Evolutionary conservation across 1,140 invertebrate species (phyloP).

Genomic region (Branchinecta lindahli): DNA sequence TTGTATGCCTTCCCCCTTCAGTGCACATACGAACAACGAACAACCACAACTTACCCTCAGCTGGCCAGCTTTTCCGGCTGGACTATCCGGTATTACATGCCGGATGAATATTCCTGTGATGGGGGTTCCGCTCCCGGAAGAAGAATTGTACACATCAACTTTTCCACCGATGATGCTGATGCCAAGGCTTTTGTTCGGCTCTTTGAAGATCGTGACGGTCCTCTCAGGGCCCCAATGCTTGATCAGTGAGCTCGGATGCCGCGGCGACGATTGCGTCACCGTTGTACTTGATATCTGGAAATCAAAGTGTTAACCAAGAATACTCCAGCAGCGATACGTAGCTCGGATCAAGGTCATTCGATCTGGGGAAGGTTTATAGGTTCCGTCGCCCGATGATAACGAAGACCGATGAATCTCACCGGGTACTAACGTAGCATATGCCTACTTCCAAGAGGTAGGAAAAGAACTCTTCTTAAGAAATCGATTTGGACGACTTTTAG

Average conservation of each 20-base stretch:
- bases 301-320: not conserved
- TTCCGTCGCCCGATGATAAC: too few species aligned
- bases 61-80: constrained; percentile 73
- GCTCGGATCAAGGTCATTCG: too few species aligned
- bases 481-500: too few species aligned
- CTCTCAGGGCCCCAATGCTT: constrained; percentile 79
- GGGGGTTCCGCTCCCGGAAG: constrained; percentile 30
- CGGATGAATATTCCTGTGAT: constrained; percentile 95
- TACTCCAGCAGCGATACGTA: too few species aligned
- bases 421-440: too few species aligned
- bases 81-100: constrained; percentile 83
- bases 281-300: constrained; percentile 6
- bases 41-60: constrained; percentile 47
- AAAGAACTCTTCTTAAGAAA: too few species aligned
- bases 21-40: too few species aligned
- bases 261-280: not conserved
- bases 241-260: constrained; percentile 29
- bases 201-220: constrained; percentile 48
- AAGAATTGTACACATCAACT: constrained; percentile 43
- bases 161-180: constrained; percentile 96
- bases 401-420: too few species aligned
- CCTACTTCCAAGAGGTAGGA: too few species aligned
- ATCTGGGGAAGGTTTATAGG: too few species aligned
- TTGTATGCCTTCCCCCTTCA: too few species aligned
- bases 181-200: constrained; percentile 59